These are phyloP conservation scores for Pocillopora grandis DNA, from an alignment of 92 coral and sea anemone species.

Conservation along the genomic window DNA sequence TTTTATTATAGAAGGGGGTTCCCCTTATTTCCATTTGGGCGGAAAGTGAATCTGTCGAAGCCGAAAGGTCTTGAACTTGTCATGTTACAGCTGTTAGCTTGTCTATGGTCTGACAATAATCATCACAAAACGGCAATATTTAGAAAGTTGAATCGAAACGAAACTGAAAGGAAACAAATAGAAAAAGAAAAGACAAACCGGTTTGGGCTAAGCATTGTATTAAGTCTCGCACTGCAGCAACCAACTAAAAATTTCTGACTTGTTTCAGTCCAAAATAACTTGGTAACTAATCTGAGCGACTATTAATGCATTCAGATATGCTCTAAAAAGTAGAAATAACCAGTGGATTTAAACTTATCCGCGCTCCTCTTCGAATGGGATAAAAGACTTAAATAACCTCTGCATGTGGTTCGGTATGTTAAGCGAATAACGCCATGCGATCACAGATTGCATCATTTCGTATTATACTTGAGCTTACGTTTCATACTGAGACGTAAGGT, in stretches of 20 bases:
- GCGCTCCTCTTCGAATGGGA: too few relatives aligned
- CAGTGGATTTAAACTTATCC: too few relatives aligned
- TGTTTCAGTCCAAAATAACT: background rate
- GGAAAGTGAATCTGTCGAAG: background rate
- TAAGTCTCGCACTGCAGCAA: background rate
- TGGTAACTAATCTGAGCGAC: background rate
- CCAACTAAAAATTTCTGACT: background rate
- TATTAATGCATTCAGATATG: background rate
- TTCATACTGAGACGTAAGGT: too few relatives aligned
- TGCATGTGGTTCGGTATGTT: too few relatives aligned
- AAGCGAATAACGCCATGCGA: too few relatives aligned
- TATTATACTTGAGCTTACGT: too few relatives aligned
- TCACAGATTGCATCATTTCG: too few relatives aligned
- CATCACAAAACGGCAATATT: background rate
- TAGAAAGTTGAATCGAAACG: background rate
- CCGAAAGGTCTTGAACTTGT: conserved; percentile 21
- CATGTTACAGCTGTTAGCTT: background rate
- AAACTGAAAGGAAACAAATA: background rate
- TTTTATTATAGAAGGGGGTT: background rate
- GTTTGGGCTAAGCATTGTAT: background rate
- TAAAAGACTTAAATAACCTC: too few relatives aligned
- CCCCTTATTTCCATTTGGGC: background rate
- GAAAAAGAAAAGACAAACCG: background rate
- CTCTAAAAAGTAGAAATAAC: background rate
- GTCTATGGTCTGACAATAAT: background rate